Percentiles rank a stretch among this genome's conserved stretches.
These are phyloP conservation scores for Peromyscus leucopus DNA, from an alignment of 2,113 vertebrate species.

Conservation along the genomic window DNA sequence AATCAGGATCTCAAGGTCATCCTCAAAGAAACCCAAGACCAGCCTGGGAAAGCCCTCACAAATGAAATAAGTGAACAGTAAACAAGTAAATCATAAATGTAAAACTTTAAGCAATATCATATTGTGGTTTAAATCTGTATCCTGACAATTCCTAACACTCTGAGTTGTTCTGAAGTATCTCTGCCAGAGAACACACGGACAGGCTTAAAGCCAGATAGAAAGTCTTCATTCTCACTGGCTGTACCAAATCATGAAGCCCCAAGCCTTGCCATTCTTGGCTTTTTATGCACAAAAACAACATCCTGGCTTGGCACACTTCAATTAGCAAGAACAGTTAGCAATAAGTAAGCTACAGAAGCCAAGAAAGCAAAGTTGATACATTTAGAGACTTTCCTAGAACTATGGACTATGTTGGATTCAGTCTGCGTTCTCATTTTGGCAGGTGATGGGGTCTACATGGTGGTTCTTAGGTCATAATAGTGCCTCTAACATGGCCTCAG, in stretches of 20 bases:
- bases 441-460: not conserved
- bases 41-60: not conserved
- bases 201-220: not conserved
- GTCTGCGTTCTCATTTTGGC: not conserved
- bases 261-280: not conserved
- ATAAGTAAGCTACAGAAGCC: not conserved
- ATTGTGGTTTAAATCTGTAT: not conserved
- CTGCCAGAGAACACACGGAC: not conserved
- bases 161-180: not conserved
- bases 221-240: not conserved
- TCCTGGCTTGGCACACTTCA: not conserved
- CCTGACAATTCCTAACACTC: not conserved
- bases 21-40: not conserved
- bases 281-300: not conserved
- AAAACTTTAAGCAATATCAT: not conserved
- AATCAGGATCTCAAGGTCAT: not conserved
- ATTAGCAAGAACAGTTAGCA: not conserved
- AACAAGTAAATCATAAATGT: not conserved
- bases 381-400: not conserved
- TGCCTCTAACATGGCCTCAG: not conserved
- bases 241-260: not conserved
- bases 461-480: not conserved
- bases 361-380: not conserved
- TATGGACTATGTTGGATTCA: fast-evolving
- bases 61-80: not conserved